Evolutionary conservation across 2,113 vertebrate species (phyloP).

Genomic region (Arenaria interpres): DNA sequence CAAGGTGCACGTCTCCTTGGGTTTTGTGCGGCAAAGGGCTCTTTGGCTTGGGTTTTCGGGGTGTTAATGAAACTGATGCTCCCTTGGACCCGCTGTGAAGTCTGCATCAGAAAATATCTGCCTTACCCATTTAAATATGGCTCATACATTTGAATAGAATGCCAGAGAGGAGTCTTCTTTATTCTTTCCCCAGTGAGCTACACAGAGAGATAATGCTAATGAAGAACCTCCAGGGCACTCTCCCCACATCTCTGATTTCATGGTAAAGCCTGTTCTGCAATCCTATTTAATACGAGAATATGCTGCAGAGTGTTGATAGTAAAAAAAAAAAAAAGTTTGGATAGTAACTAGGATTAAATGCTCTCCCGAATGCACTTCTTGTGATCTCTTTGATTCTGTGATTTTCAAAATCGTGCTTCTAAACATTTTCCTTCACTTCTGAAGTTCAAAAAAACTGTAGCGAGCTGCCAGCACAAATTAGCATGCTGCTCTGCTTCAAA

Average conservation of each 20-base stretch:
- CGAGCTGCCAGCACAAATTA: neutral
- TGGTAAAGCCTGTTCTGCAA: slow-evolving; percentile 20
- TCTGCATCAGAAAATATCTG: neutral
- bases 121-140: neutral
- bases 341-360: neutral
- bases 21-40: neutral
- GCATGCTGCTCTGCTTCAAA: slow-evolving; percentile 5
- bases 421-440: neutral
- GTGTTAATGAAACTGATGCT: neutral
- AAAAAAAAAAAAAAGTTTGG: neutral
- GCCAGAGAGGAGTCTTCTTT: neutral
- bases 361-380: neutral
- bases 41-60: neutral
- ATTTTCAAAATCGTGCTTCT: neutral
- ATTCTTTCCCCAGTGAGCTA: neutral
- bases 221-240: slow-evolving; percentile 9
- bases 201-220: slow-evolving; percentile 9
- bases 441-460: neutral
- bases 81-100: neutral
- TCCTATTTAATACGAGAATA: neutral
- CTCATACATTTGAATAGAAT: slow-evolving; percentile 12
- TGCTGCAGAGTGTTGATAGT: neutral
- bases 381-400: neutral
- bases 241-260: slow-evolving; percentile 10
- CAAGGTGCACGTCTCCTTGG: neutral